Conservation (phyloP, 92 coral and sea anemone species). For the Plumapathes pennacea region DNA sequence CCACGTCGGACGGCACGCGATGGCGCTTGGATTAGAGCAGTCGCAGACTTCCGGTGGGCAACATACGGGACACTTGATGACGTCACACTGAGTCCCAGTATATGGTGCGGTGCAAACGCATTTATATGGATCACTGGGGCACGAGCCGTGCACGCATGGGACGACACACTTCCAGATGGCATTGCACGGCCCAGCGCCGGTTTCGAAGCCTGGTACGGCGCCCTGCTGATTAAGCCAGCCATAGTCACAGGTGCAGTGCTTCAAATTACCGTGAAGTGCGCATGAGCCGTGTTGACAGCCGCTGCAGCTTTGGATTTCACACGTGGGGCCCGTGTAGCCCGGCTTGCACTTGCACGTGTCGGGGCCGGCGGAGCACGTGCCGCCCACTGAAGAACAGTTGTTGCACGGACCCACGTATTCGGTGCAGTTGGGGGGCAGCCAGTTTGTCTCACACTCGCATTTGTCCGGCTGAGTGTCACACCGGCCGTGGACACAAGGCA, state of each 20-base stretch:
- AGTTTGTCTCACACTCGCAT: constrained; percentile 72
- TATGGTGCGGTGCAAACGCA: constrained; percentile 65
- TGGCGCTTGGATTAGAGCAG: constrained; percentile 51
- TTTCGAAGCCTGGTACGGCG: constrained; percentile 32
- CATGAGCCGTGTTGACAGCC: constrained; percentile 82
- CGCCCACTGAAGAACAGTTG: constrained; percentile 77
- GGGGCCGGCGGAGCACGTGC: constrained; percentile 77
- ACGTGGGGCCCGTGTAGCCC: constrained; percentile 81
- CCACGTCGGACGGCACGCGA: constrained; percentile 51
- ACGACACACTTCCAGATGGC: constrained; percentile 57
- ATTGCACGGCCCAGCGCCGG: constrained; percentile 69
- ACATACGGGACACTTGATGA: constrained; percentile 73
- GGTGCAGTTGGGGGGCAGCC: constrained; percentile 65
- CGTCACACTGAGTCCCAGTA: constrained; percentile 76
- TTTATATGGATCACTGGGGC: constrained; percentile 65
- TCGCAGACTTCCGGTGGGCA: constrained; percentile 91
- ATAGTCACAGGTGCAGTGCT: constrained; percentile 70
- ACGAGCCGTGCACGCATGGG: constrained; percentile 65
- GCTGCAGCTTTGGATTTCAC: constrained; percentile 68
- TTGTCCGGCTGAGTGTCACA: constrained; percentile 53
- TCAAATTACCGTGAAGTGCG: constrained; percentile 9
- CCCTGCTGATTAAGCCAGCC: constrained; percentile 49
- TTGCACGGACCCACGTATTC: constrained; percentile 60
- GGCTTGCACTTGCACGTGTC: constrained; percentile 86
- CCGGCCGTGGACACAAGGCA: constrained; percentile 79